These are phyloP conservation scores for Quadroppia sp. DNA, from an alignment of 2,888 invertebrate species.

Conservation along the genomic window DNA sequence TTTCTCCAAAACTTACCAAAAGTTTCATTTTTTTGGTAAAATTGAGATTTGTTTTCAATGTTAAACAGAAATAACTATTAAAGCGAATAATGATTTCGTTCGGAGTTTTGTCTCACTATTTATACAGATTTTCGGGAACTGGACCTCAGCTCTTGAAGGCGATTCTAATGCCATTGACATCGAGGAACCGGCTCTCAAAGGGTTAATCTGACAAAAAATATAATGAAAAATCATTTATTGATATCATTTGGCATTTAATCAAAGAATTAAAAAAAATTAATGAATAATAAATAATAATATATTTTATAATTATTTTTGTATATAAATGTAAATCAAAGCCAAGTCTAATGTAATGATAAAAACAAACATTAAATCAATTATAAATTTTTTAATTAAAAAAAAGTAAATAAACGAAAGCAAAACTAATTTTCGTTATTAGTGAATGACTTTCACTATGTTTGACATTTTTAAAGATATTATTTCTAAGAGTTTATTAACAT, in stretches of 20 bases:
- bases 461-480: too few species aligned
- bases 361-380: too few species aligned
- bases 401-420: too few species aligned
- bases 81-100: background rate
- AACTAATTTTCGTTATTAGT: too few species aligned
- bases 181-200: background rate
- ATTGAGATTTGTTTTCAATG: background rate
- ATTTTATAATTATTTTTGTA: too few species aligned
- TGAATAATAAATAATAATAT: background rate
- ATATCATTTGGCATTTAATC: background rate
- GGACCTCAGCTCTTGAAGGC: background rate
- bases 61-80: background rate
- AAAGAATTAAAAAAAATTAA: too few species aligned
- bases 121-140: slow-evolving; percentile 6
- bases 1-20: slow-evolving; percentile 20
- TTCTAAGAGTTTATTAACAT: background rate
- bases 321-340: too few species aligned
- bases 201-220: too few species aligned
- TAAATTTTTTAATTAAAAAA: too few species aligned
- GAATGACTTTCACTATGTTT: too few species aligned
- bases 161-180: background rate
- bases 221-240: background rate
- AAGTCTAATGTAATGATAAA: too few species aligned
- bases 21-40: background rate
- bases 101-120: background rate